Conservation (phyloP, 2,113 vertebrate genomes). For the Odobenus rosmarus region DNA sequence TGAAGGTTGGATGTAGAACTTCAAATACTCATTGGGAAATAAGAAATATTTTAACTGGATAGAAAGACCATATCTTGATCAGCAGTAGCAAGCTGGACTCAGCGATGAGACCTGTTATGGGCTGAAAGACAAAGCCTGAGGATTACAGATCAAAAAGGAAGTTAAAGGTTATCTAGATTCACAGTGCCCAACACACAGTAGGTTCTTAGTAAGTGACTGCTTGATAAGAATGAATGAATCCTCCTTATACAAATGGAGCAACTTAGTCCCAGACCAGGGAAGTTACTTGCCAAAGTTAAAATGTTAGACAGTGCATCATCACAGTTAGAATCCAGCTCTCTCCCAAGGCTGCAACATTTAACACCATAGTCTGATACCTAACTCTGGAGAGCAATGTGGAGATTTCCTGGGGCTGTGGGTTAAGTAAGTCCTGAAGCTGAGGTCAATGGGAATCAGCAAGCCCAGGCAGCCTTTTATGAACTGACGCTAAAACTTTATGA, state of each 20-base stretch:
- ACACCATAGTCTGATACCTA: background rate
- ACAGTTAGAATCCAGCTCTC: background rate
- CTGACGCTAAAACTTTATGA: background rate
- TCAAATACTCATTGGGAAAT: background rate
- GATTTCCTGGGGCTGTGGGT: background rate
- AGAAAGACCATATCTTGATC: background rate
- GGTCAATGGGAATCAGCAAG: background rate
- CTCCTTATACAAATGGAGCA: background rate
- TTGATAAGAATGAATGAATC: background rate
- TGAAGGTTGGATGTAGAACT: background rate
- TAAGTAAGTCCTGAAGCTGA: background rate
- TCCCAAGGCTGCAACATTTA: background rate
- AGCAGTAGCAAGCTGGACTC: background rate
- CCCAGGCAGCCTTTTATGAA: background rate
- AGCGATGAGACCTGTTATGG: background rate
- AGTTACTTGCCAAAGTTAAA: background rate
- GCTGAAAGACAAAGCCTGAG: background rate
- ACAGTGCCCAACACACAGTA: background rate
- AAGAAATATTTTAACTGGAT: background rate
- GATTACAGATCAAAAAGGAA: background rate
- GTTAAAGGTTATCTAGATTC: background rate
- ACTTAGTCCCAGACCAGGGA: background rate
- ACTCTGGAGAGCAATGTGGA: background rate
- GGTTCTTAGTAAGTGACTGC: background rate
- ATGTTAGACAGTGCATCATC: background rate